Evolutionary conservation across 2,888 invertebrate genomes (phyloP).

Genomic region (Crossocerus cetratus): DNA sequence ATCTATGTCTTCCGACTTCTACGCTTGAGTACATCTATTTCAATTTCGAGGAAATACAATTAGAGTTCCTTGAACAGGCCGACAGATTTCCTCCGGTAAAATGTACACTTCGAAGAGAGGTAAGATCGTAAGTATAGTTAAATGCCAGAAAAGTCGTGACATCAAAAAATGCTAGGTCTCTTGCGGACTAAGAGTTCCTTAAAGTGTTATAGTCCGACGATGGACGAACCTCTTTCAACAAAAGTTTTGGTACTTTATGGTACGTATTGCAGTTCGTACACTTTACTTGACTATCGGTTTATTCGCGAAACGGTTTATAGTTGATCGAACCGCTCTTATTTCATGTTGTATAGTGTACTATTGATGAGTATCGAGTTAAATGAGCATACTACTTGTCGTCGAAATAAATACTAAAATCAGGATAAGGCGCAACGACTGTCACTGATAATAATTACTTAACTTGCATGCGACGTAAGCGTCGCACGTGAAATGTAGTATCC

Average conservation of each 20-base stretch:
- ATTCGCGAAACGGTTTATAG: constrained; percentile 12
- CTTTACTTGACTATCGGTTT: background rate
- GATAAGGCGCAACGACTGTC: too few relatives aligned
- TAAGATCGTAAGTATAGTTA: constrained; percentile 17
- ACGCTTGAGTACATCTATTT: constrained; percentile 33
- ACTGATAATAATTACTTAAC: too few relatives aligned
- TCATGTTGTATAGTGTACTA: constrained; percentile 12
- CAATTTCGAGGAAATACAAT: constrained; percentile 25
- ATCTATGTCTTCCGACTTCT: constrained; percentile 34
- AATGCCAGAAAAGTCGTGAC: constrained; percentile 12
- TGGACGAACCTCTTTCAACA: constrained; percentile 13
- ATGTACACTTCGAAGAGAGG: constrained; percentile 29
- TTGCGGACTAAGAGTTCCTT: constrained; percentile 10
- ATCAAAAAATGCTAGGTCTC: constrained; percentile 20
- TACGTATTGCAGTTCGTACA: background rate
- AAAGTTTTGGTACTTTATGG: background rate
- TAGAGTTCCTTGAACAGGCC: constrained; percentile 14
- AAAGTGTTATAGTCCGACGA: constrained; percentile 8
- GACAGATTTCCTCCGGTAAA: constrained; percentile 20
- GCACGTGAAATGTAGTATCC: background rate
- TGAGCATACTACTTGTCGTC: constrained; percentile 10
- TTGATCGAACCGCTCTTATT: constrained; percentile 17
- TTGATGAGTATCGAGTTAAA: constrained; percentile 23
- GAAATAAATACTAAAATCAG: background rate
- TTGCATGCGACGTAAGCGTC: too few relatives aligned